Conservation (phyloP, 92 coral and sea anemone species). For the Hydrozoanthus gracilis region DNA sequence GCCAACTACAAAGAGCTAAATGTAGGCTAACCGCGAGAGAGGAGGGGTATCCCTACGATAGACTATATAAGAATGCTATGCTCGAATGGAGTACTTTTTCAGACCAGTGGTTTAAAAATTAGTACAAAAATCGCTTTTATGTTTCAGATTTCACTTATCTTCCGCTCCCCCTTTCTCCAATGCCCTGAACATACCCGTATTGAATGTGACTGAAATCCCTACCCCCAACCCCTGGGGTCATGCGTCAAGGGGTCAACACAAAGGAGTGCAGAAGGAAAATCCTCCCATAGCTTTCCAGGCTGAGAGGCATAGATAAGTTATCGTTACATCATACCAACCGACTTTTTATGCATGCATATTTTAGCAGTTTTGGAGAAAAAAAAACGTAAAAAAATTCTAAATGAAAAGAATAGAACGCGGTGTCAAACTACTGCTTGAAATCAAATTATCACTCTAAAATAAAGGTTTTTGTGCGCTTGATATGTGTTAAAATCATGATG, state of each 20-base stretch:
- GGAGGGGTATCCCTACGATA: conserved; percentile 15
- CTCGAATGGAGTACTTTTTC: conserved; percentile 16
- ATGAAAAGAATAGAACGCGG: conserved; percentile 10
- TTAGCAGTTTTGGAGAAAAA: background rate
- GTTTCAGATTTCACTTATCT: conserved; percentile 16
- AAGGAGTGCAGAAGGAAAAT: conserved; percentile 32
- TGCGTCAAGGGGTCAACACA: conserved; percentile 38
- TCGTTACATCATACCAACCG: conserved; percentile 14
- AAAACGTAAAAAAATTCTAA: background rate
- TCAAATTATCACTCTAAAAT: conserved; percentile 10
- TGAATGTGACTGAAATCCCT: conserved; percentile 27
- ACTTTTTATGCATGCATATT: background rate
- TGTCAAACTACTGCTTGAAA: conserved; percentile 21
- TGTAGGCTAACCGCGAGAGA: conserved; percentile 13
- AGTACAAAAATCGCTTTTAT: conserved; percentile 1
- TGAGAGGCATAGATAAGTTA: conserved; percentile 25
- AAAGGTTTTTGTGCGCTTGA: conserved; percentile 11
- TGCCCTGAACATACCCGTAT: conserved; percentile 34
- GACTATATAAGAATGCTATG: conserved; percentile 14
- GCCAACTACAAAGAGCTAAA: conserved; percentile 6
- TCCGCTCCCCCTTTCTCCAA: conserved; percentile 23
- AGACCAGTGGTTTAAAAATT: conserved; percentile 23
- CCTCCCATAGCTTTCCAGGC: conserved; percentile 24
- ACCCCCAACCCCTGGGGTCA: conserved; percentile 12
- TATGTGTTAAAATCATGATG: conserved; percentile 6